A percentile compares a stretch with the other conserved stretches of the same genome.
Evolutionary conservation across 2,113 vertebrate species (phyloP).

Genomic region (Indicator maculatus): DNA sequence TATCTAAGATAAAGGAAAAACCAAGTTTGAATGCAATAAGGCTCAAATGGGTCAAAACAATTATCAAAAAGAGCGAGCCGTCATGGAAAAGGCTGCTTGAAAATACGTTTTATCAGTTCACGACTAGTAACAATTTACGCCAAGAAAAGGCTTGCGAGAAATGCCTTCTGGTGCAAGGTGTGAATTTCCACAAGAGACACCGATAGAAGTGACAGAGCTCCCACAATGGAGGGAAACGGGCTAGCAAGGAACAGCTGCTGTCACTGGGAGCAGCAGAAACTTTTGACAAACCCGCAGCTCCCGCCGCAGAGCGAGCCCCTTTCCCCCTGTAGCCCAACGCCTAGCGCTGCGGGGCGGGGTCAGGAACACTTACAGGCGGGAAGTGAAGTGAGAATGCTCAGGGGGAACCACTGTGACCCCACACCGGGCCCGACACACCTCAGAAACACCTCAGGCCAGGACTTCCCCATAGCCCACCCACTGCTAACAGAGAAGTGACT

Average conservation of each 20-base stretch:
- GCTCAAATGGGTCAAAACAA: neutral
- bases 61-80: neutral
- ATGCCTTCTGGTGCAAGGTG: fast-evolving
- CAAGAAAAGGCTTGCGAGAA: fast-evolving
- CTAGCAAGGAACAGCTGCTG: no score
- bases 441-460: neutral
- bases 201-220: fast-evolving
- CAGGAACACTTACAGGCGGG: no score
- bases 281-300: neutral
- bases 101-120: fast-evolving
- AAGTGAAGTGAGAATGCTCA: no score
- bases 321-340: neutral
- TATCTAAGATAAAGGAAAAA: neutral
- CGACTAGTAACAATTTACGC: fast-evolving
- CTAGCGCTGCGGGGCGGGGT: neutral
- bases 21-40: neutral
- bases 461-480: neutral
- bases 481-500: neutral
- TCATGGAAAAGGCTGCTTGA: neutral
- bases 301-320: neutral
- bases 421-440: no score
- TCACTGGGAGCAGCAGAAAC: neutral
- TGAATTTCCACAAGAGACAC: fast-evolving
- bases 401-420: no score
- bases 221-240: fast-evolving